These are phyloP conservation scores for Gymnothorax reevesii DNA, from an alignment of 2,797 vertebrate genomes.

Conservation along the genomic window DNA sequence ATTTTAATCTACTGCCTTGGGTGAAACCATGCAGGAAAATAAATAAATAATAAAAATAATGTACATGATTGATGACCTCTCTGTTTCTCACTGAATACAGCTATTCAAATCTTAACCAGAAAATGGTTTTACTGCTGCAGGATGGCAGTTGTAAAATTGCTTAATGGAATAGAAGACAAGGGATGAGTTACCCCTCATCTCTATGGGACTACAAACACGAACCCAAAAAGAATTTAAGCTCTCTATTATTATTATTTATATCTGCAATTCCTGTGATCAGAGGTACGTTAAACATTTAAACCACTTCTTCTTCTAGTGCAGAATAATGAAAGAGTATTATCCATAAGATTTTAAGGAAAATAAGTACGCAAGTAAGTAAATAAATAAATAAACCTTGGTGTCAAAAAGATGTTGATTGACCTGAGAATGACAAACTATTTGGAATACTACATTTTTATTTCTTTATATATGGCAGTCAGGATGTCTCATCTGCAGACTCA, in stretches of 20 bases:
- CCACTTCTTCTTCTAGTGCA: too few species aligned
- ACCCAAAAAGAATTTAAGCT: not conserved
- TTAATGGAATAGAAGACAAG: not conserved
- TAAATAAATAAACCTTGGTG: too few species aligned
- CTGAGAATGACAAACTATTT: not conserved
- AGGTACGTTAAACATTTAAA: not conserved
- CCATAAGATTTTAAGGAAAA: too few species aligned
- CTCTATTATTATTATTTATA: not conserved
- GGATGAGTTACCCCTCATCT: not conserved
- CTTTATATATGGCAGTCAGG: not conserved
- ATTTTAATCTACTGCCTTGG: too few species aligned
- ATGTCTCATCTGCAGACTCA: not conserved
- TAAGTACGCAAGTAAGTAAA: too few species aligned
- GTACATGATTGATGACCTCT: not conserved
- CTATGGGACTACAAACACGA: not conserved
- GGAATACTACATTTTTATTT: not conserved
- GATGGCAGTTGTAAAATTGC: not conserved
- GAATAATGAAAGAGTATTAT: too few species aligned
- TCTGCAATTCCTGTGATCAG: not conserved
- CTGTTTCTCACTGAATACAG: not conserved
- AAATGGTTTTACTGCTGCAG: not conserved
- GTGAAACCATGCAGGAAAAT: not conserved
- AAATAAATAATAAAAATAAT: not conserved
- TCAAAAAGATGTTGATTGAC: not conserved
- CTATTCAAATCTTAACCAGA: not conserved